Percentiles rank a stretch among this genome's conserved stretches.
Conservation (phyloP, 30 jellyfish, hydroid and myxozoan genomes). For the Hydractinia symbiolongicarpus region DNA sequence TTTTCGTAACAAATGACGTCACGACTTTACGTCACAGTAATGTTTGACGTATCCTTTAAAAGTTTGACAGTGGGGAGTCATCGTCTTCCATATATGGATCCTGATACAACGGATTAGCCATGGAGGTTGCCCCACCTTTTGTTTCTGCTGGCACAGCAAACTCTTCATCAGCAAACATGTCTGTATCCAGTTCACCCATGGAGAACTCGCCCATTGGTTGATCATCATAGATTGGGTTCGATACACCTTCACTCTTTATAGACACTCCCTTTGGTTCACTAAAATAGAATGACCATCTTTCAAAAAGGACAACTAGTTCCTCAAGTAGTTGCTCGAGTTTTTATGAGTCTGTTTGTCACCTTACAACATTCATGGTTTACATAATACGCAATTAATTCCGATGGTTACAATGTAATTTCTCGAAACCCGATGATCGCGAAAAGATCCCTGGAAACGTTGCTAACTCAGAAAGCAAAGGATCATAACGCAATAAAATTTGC, state of each 20-base stretch:
- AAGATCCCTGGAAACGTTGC: too few species aligned
- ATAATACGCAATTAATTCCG: too few species aligned
- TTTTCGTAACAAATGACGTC: too few species aligned
- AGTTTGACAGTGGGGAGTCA: constrained; percentile 83
- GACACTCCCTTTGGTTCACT: constrained; percentile 45
- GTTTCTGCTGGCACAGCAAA: constrained; percentile 79
- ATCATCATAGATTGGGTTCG: constrained; percentile 97
- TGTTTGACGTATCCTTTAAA: constrained; percentile 13
- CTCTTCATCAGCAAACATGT: constrained; percentile 57
- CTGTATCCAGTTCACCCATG: constrained; percentile 62
- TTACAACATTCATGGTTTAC: too few species aligned
- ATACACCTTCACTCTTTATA: constrained; percentile 63
- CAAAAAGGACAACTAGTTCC: too few species aligned
- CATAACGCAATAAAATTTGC: too few species aligned
- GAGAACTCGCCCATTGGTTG: constrained; percentile 70
- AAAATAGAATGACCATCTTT: neutral
- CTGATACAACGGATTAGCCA: constrained; percentile 97
- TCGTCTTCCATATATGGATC: constrained; percentile 95
- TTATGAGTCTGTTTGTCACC: too few species aligned
- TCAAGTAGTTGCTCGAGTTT: too few species aligned
- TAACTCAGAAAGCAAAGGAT: too few species aligned
- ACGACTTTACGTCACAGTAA: too few species aligned
- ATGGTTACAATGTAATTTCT: too few species aligned
- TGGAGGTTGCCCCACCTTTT: constrained; percentile 90
- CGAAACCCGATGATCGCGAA: too few species aligned